Percentiles rank a stretch among this genome's conserved stretches.
Evolutionary conservation across 2,113 vertebrate genomes (phyloP).

Genomic region (Poeciliopsis turrubarensis): DNA sequence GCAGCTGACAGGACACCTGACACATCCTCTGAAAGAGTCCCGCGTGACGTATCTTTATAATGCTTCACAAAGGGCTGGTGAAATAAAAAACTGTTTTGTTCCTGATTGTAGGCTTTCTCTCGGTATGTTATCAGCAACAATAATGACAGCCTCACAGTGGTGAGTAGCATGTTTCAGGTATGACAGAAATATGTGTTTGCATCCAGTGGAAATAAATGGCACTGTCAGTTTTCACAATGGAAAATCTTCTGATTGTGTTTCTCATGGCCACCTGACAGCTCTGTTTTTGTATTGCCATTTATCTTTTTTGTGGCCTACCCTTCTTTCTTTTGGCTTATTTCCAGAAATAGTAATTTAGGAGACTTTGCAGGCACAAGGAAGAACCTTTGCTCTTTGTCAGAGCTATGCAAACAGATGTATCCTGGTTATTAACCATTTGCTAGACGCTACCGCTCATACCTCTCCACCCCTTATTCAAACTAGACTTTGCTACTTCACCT

Average conservation of each 20-base stretch:
- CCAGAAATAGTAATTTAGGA: constrained; percentile 20
- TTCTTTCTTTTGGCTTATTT: constrained; percentile 7
- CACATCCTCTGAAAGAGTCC: constrained; percentile 34
- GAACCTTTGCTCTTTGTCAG: constrained; percentile 59
- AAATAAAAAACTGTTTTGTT: constrained; percentile 39
- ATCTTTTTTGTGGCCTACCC: constrained; percentile 1
- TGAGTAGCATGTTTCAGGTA: constrained; percentile 27
- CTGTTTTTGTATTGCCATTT: constrained; percentile 29
- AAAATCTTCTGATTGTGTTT: constrained; percentile 11
- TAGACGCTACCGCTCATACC: constrained; percentile 54
- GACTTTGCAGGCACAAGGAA: constrained; percentile 29
- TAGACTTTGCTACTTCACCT: constrained; percentile 24
- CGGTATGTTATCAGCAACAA: constrained; percentile 46
- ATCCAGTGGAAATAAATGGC: constrained; percentile 47
- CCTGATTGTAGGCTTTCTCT: constrained; percentile 30
- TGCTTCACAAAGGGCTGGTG: constrained; percentile 24
- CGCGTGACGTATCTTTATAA: constrained; percentile 28
- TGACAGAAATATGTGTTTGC: constrained; percentile 49
- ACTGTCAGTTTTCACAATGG: constrained; percentile 30
- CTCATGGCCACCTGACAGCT: constrained; percentile 13
- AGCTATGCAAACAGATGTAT: constrained; percentile 76
- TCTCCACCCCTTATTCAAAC: constrained; percentile 75
- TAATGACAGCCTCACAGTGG: constrained; percentile 37
- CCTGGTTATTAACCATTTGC: constrained; percentile 70
- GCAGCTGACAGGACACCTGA: constrained; percentile 44